Percentiles rank a stretch among this genome's conserved stretches.
phyloP scores from a whole-genome alignment of 35 echinoderm and acorn worm genomes.

The Eucidaris tribuloides region DNA sequence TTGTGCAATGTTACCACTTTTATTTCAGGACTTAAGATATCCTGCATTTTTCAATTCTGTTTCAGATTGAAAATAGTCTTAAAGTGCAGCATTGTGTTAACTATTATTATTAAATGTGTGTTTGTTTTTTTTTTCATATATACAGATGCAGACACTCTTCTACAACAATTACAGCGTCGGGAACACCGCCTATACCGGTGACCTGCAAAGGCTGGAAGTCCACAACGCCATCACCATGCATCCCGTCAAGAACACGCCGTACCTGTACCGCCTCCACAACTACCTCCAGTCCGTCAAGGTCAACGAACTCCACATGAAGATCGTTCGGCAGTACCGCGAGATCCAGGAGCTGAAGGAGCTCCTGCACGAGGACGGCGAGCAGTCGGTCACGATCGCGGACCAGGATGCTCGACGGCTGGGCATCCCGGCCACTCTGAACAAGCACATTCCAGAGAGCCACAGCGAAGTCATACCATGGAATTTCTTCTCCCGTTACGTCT shows the following conservation, averaged over 20 bases:
- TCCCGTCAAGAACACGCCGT: conserved; percentile 81
- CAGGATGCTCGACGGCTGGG: conserved; percentile 51
- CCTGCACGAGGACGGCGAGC: conserved; percentile 63
- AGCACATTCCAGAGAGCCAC: conserved; percentile 59
- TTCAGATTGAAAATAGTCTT: no score
- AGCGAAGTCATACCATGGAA: conserved; percentile 75
- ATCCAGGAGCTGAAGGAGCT: conserved; percentile 79
- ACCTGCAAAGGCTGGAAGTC: conserved; percentile 70
- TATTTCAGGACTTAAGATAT: no score
- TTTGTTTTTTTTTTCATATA: no score
- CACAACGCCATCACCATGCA: conserved; percentile 94
- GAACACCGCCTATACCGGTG: conserved; percentile 78
- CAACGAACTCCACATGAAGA: conserved; percentile 64
- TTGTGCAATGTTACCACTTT: no score
- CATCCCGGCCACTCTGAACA: conserved; percentile 54
- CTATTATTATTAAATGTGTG: no score
- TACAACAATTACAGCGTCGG: conserved; percentile 88
- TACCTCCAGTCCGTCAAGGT: conserved; percentile 77
- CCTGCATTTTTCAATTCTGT: no score
- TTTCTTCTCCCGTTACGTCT: conserved; percentile 76
- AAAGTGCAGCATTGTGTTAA: no score
- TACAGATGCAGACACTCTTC: conserved; percentile 94
- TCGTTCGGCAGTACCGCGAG: conserved; percentile 52
- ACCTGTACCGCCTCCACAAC: conserved; percentile 87
- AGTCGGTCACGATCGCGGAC: conserved; percentile 21